phyloP scores from a whole-genome alignment of 2,888 invertebrate species.

The Dilophus febrilis region DNA sequence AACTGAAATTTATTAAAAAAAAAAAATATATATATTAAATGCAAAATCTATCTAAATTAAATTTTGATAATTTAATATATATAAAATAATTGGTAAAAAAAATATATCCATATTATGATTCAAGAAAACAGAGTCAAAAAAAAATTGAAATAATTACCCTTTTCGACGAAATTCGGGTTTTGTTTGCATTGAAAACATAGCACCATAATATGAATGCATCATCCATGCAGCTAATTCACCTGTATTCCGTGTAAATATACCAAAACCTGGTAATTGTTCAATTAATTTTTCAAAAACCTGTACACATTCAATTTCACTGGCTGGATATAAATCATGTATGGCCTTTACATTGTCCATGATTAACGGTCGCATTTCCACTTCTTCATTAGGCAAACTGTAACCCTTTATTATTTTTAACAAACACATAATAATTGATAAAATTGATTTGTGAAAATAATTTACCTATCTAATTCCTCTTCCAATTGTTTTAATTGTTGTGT shows the following conservation, averaged over 20 bases:
- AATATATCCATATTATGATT: too few species aligned
- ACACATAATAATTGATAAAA: not conserved
- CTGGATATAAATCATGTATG: constrained; percentile 74
- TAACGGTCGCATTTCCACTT: constrained; percentile 60
- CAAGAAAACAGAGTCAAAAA: too few species aligned
- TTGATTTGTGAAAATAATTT: constrained; percentile 18
- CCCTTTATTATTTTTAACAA: not conserved
- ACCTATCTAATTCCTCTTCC: constrained; percentile 41
- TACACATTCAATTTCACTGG: constrained; percentile 73
- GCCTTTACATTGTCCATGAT: constrained; percentile 61
- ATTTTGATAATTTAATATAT: too few species aligned
- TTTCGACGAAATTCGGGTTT: constrained; percentile 56
- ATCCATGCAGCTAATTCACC: constrained; percentile 75
- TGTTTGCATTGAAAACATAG: constrained; percentile 86
- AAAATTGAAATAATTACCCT: constrained; percentile 27
- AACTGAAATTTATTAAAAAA: constrained; percentile 22
- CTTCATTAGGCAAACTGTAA: constrained; percentile 38
- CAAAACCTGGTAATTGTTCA: constrained; percentile 60
- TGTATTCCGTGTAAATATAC: constrained; percentile 47
- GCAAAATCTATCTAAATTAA: constrained; percentile 10
- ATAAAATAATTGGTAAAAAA: too few species aligned
- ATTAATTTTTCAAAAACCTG: constrained; percentile 69
- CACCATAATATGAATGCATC: constrained; percentile 81
- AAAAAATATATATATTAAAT: constrained; percentile 9
- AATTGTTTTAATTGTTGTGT: constrained; percentile 36